Evolutionary conservation across 2,797 vertebrate species (phyloP).

Genomic region (Eurystomus glaucurus): DNA sequence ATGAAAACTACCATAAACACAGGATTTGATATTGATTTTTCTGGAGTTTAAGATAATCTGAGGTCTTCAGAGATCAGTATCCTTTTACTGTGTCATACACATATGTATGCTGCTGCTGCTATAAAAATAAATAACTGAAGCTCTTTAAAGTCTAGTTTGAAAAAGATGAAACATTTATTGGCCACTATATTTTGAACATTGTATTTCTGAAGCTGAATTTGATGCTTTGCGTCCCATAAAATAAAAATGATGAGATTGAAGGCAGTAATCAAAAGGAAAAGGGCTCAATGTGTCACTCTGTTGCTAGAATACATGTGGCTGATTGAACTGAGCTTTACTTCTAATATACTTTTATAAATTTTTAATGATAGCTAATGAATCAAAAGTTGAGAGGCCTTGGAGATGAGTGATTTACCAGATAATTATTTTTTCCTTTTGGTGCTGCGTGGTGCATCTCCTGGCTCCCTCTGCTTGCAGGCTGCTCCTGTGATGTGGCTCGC

Average conservation of each 20-base stretch:
- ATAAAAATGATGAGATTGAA: constrained; percentile 69
- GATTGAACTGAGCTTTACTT: constrained; percentile 33
- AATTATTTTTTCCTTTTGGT: background rate
- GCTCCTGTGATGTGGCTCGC: background rate
- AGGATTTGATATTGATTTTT: constrained; percentile 72
- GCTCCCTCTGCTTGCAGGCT: background rate
- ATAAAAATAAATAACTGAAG: constrained; percentile 78
- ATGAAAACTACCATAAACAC: constrained; percentile 60
- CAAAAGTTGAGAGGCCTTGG: constrained; percentile 26
- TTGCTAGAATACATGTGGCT: background rate
- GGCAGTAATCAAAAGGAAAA: constrained; percentile 64
- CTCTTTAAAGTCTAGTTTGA: constrained; percentile 72
- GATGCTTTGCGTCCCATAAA: constrained; percentile 63
- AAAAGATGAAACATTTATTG: constrained; percentile 67
- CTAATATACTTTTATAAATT: constrained; percentile 30
- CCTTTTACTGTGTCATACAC: constrained; percentile 58
- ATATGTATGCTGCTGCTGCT: constrained; percentile 58
- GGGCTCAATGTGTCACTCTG: constrained; percentile 9
- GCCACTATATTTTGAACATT: constrained; percentile 68
- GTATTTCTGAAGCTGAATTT: constrained; percentile 66
- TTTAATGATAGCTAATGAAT: constrained; percentile 55
- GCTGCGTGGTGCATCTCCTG: background rate
- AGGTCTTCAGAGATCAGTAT: constrained; percentile 65
- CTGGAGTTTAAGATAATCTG: constrained; percentile 72
- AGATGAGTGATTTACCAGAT: background rate